These are phyloP conservation scores for Cheilosia impressa DNA, from an alignment of 2,888 invertebrate genomes.

Conservation along the genomic window DNA sequence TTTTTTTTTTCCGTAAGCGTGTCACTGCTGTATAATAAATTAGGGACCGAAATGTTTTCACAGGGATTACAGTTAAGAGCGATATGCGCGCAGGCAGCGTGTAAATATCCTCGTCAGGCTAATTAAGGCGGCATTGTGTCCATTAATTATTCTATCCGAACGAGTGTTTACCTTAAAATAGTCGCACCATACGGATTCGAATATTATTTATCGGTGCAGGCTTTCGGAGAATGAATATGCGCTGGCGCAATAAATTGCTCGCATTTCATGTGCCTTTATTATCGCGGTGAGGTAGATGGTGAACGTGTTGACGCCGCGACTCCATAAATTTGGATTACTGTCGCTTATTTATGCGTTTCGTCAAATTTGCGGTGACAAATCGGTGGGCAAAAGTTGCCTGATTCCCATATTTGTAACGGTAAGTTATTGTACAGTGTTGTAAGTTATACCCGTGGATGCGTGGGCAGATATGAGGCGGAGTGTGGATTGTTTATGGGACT, in stretches of 20 bases:
- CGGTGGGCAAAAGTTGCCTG: slow-evolving; percentile 5
- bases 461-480: neutral
- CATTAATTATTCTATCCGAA: slow-evolving; percentile 63
- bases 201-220: slow-evolving; percentile 63
- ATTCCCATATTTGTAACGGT: slow-evolving; percentile 1
- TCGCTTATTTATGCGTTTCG: slow-evolving; percentile 63
- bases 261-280: slow-evolving; percentile 6
- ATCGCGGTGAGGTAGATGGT: slow-evolving; percentile 18
- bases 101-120: slow-evolving; percentile 61
- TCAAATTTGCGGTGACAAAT: slow-evolving; percentile 65
- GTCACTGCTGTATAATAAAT: slow-evolving; percentile 55
- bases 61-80: slow-evolving; percentile 56
- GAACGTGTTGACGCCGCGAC: slow-evolving; percentile 6
- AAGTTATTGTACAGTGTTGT: slow-evolving; percentile 10
- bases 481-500: neutral
- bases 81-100: slow-evolving; percentile 38
- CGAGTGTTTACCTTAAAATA: slow-evolving; percentile 56
- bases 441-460: neutral
- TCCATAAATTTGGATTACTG: slow-evolving; percentile 69
- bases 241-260: slow-evolving; percentile 40
- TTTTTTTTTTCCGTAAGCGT: slow-evolving; percentile 10
- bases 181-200: slow-evolving; percentile 57
- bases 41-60: slow-evolving; percentile 63
- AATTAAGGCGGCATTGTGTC: slow-evolving; percentile 62
- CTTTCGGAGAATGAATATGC: slow-evolving; percentile 25